Conservation (phyloP, 1,140 invertebrate species). For the Chlorops oryzae region DNA sequence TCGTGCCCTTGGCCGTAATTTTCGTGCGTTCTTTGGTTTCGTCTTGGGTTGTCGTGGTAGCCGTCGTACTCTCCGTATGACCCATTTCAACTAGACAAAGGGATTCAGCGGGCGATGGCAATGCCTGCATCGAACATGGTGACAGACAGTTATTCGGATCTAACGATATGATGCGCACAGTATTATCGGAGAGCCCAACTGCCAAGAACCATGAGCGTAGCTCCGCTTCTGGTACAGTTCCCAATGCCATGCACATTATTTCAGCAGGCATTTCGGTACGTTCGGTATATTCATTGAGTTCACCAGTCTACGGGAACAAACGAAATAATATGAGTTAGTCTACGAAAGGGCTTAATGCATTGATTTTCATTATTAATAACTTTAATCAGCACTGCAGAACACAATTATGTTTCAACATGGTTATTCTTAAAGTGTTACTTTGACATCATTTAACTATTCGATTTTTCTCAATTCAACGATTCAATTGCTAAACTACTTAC, state of each 20-base stretch:
- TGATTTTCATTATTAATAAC: no score
- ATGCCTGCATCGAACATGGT: slow-evolving; percentile 89
- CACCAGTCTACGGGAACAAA: slow-evolving; percentile 78
- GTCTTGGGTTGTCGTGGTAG: slow-evolving; percentile 44
- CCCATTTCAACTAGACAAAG: slow-evolving; percentile 91
- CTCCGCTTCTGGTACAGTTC: slow-evolving; percentile 90
- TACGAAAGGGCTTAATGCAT: slow-evolving; percentile 4
- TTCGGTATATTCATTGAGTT: slow-evolving; percentile 97
- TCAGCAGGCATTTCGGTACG: slow-evolving; percentile 94
- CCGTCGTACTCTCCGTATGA: slow-evolving; percentile 52
- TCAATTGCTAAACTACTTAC: slow-evolving; percentile 57
- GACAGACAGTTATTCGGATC: slow-evolving; percentile 92
- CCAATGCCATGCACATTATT: slow-evolving; percentile 97
- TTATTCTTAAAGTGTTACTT: slow-evolving; percentile 47
- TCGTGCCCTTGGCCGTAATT: slow-evolving; percentile 56
- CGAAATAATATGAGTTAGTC: slow-evolving; percentile 21
- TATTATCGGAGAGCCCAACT: slow-evolving; percentile 93
- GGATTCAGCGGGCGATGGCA: slow-evolving; percentile 95
- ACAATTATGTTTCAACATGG: slow-evolving; percentile 46
- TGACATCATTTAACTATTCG: slow-evolving; percentile 25
- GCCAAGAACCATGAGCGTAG: slow-evolving; percentile 94
- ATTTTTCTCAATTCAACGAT: not conserved
- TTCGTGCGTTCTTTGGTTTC: slow-evolving; percentile 44
- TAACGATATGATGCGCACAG: slow-evolving; percentile 94
- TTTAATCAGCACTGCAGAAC: slow-evolving; percentile 48